Conservation (phyloP, 1,140 invertebrate species). For the Heliothis subflexa region DNA sequence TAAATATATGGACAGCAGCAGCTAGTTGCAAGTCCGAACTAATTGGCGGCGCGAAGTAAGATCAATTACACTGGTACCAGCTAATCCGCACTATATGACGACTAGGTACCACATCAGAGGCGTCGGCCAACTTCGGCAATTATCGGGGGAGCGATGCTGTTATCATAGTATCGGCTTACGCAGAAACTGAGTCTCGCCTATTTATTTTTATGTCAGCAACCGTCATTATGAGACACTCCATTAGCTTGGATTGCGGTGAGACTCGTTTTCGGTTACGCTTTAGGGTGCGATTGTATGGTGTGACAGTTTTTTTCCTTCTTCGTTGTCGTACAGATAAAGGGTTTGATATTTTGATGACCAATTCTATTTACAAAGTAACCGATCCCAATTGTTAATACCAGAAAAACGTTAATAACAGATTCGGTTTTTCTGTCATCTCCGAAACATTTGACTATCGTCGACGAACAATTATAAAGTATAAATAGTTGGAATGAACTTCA, state of each 20-base stretch:
- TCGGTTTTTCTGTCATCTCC: slow-evolving; percentile 10
- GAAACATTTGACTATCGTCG: slow-evolving; percentile 18
- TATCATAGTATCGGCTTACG: slow-evolving; percentile 86
- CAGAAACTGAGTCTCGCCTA: slow-evolving; percentile 85
- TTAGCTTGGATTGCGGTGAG: slow-evolving; percentile 84
- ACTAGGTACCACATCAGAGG: slow-evolving; percentile 60
- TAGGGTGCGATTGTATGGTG: slow-evolving; percentile 75
- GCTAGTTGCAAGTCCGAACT: slow-evolving; percentile 32
- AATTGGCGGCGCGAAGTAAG: slow-evolving; percentile 48
- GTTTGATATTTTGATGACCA: slow-evolving; percentile 44
- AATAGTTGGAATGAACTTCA: slow-evolving; percentile 53
- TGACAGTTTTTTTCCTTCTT: slow-evolving; percentile 62
- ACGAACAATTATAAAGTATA: slow-evolving; percentile 43
- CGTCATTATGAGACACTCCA: slow-evolving; percentile 86
- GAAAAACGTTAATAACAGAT: slow-evolving; percentile 28
- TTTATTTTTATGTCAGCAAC: slow-evolving; percentile 87
- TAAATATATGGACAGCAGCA: slow-evolving; percentile 32
- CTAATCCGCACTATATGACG: slow-evolving; percentile 75
- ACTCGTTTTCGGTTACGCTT: slow-evolving; percentile 83
- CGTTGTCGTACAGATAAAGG: slow-evolving; percentile 50
- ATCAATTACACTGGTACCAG: slow-evolving; percentile 67
- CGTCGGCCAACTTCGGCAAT: slow-evolving; percentile 81
- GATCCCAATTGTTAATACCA: not conserved
- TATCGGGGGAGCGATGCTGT: slow-evolving; percentile 84
- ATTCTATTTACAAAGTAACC: slow-evolving; percentile 22